Conservation (phyloP, 2,113 vertebrate genomes). For the Petroica traversi region DNA sequence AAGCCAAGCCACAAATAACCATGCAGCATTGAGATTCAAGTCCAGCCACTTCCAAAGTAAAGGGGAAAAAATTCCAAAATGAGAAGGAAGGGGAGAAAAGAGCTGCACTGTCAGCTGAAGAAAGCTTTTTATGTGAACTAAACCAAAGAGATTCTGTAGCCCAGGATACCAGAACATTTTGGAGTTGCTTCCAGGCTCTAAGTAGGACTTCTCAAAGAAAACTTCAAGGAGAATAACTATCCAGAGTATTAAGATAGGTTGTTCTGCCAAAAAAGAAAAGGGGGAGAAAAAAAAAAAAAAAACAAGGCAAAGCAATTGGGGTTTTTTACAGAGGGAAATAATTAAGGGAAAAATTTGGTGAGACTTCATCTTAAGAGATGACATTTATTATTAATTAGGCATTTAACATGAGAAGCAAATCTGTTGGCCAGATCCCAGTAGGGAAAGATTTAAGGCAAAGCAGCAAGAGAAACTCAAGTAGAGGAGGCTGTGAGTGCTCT, state of each 20-base stretch:
- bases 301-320: too few relatives aligned
- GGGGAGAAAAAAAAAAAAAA: too few relatives aligned
- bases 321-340: neutral
- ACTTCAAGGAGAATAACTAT: neutral
- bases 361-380: neutral
- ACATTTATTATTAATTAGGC: neutral
- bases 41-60: slow-evolving; percentile 25
- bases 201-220: slow-evolving; percentile 15
- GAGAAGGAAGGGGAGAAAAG: slow-evolving; percentile 57
- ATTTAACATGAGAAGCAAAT: neutral
- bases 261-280: neutral
- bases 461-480: neutral
- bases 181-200: neutral
- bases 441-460: neutral
- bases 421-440: neutral
- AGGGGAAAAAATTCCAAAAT: slow-evolving; percentile 19
- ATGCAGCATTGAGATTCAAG: slow-evolving; percentile 43
- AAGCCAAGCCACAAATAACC: slow-evolving; percentile 63
- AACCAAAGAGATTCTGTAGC: slow-evolving; percentile 41
- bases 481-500: neutral
- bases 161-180: slow-evolving; percentile 11
- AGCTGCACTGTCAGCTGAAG: slow-evolving; percentile 42
- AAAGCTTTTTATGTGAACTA: slow-evolving; percentile 49
- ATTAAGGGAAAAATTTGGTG: neutral
- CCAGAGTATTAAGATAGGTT: neutral